These are phyloP conservation scores for Oophaga sylvatica DNA, from an alignment of 2,797 vertebrate genomes.

Conservation along the genomic window DNA sequence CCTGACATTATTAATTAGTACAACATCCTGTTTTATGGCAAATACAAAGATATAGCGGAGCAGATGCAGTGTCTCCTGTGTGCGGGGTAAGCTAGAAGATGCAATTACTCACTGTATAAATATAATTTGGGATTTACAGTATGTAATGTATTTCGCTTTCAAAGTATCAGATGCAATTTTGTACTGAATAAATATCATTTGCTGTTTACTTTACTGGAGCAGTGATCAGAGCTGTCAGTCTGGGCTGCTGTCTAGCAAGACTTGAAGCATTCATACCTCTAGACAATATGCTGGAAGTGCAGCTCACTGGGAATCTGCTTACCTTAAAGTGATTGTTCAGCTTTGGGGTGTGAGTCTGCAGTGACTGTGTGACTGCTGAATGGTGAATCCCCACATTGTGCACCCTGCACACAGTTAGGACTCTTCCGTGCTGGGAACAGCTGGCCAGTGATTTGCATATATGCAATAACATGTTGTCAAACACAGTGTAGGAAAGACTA, in stretches of 20 bases:
- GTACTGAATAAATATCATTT: constrained; percentile 42
- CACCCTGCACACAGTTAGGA: too few species aligned
- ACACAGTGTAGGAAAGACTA: too few species aligned
- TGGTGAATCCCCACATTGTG: too few species aligned
- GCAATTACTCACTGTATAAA: constrained; percentile 46
- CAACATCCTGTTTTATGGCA: constrained; percentile 4
- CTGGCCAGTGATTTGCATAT: too few species aligned
- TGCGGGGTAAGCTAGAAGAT: constrained; percentile 4
- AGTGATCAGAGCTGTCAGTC: constrained; percentile 31
- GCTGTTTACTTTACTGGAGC: constrained; percentile 41
- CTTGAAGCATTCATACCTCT: neutral
- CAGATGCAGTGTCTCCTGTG: constrained; percentile 38
- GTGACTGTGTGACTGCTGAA: too few species aligned
- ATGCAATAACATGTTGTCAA: too few species aligned
- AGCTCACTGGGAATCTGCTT: too few species aligned
- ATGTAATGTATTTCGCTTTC: constrained; percentile 41
- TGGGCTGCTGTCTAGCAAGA: neutral
- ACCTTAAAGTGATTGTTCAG: too few species aligned
- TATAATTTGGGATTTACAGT: constrained; percentile 48
- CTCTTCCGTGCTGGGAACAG: too few species aligned
- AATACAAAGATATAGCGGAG: constrained; percentile 7
- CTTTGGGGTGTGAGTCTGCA: too few species aligned
- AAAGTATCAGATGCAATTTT: constrained; percentile 37
- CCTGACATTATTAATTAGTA: constrained; percentile 7
- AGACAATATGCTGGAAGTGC: neutral